Evolutionary conservation across 2,888 invertebrate species (phyloP), one percentile per base, ranked within the genome.

Genomic region (Rapana venosa): DNA sequence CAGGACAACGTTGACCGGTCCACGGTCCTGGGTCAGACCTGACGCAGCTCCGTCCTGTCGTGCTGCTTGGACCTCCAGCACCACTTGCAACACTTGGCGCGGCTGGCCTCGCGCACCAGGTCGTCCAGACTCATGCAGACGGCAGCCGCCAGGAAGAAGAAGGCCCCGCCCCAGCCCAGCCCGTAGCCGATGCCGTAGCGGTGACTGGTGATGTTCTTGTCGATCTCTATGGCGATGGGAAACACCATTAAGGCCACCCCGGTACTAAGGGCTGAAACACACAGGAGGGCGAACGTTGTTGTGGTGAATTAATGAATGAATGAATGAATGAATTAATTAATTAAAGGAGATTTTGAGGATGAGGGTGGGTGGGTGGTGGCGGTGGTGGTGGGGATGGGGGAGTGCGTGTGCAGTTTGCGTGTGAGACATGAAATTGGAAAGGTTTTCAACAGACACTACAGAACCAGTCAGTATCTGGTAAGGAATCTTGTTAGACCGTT

Each of bases 111-210:
- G 22, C 94, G 92, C 77, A 95, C 94, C 61, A 95, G 91, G 89
- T 95, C 95, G 91, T 95, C 95, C 79, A 95, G 90, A 90, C 94
- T 95, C 95, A 95, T 95, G 91, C 95, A 95, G 30, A 95, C 92
- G 32, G 95, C 94, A 26, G 95, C 94, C 83, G 94, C 93, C 79
- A 94, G 93, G 92, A 95, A 96, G 93, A 95, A 95, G 90, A 95
- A 93, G 77, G 95, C 93, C 58, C 95, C 94, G 36, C 94, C 95
- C 95, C 96, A 96, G n/a, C 95, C 96, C 17, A 96, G 93, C 61
- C 94, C 94, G 92, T 95, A 96, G 26, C 95, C 96, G 87, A 94
- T 93, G 17, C 96, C 96, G 91, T 95, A 96, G 26, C 92, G 92
- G 90, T 95, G 95, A 11, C 93, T 91, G 77, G 90, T 91, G 77